Base-by-base conservation (phyloP, 2,797 vertebrate genomes). In the Enteromius viviparus region DNA sequence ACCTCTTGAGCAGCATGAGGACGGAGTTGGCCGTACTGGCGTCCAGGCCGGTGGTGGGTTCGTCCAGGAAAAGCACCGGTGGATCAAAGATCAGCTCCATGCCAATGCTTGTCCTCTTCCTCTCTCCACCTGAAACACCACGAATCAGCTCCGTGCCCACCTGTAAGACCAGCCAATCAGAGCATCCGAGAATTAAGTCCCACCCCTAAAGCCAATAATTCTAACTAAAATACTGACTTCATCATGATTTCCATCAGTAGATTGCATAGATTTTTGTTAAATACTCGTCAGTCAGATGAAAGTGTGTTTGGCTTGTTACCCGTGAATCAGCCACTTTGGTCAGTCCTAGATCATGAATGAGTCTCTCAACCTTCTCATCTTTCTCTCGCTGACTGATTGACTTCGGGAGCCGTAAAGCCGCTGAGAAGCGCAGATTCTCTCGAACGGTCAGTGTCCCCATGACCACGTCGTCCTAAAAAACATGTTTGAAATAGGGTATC, bases 391-490 rank as follows among this genome's bases (percentile, higher is more conserved):
- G 92, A 1, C 55, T 86, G 89, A 98, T 88, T 1, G 92, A 89
- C 0, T 89, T 89, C 0, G 97, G 95, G 68, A 99, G 94, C 0
- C 98, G 93, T 37, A 99, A 93, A 0, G 97, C 98, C 0, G 97
- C 98, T 0, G 98, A 99, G 93, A 99, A 99, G 60, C 91, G 94
- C 40, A 99, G 85, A 88, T 99, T 99, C 89, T 99, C 96, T 85
- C 96, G 94, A 55, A 99, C 96, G 0, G 97, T 97, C 90, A 99
- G 89, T 0, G 97, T 98, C 66, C 97, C 97, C 97, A 98, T 98
- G 89, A 99, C 97, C 9, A 98, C 94, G 40, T 99, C 98, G 87
- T 99, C 97, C 97, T 99, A 58, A 17, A 71, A 53, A 72, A 37
- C 32, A 37, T 55, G 21, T n/a, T 55, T 55, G 0, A 55, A 55